Conservation (phyloP, 2,797 vertebrate genomes). For the Okamejei kenojei region DNA sequence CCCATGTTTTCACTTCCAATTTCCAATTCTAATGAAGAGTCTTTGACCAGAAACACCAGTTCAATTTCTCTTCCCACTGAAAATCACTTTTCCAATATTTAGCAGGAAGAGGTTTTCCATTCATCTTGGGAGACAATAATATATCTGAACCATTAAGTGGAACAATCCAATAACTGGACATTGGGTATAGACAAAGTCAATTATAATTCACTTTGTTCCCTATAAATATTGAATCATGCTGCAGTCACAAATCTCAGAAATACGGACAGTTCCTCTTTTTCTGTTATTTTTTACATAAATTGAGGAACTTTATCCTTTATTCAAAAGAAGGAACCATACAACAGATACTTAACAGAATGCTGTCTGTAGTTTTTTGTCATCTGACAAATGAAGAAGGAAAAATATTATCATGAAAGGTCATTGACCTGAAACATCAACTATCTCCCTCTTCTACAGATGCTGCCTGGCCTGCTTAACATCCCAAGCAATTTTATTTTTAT, state of each 20-base stretch:
- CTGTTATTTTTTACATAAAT: background rate
- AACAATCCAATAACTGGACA: background rate
- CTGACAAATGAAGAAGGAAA: background rate
- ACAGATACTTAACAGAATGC: background rate
- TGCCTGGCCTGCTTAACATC: no score
- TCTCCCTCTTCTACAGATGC: no score
- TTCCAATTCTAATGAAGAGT: no score
- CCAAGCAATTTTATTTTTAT: no score
- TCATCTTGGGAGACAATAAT: background rate
- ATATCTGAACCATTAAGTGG: background rate
- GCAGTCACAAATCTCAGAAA: background rate
- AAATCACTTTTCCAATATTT: background rate
- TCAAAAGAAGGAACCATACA: slow-evolving; percentile 3
- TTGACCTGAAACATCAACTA: no score
- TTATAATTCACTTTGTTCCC: background rate
- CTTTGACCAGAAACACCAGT: no score
- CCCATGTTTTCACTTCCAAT: no score
- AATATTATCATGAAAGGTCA: no score
- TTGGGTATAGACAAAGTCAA: background rate
- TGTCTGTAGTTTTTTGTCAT: background rate
- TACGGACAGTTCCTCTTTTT: background rate
- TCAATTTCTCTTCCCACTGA: no score
- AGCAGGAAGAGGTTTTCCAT: background rate
- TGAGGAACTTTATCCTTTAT: background rate
- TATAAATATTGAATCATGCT: background rate